A percentile compares a stretch with the other conserved stretches of the same genome.
Evolutionary conservation across 2,113 vertebrate species (phyloP).

Genomic region (Haemorhous mexicanus): DNA sequence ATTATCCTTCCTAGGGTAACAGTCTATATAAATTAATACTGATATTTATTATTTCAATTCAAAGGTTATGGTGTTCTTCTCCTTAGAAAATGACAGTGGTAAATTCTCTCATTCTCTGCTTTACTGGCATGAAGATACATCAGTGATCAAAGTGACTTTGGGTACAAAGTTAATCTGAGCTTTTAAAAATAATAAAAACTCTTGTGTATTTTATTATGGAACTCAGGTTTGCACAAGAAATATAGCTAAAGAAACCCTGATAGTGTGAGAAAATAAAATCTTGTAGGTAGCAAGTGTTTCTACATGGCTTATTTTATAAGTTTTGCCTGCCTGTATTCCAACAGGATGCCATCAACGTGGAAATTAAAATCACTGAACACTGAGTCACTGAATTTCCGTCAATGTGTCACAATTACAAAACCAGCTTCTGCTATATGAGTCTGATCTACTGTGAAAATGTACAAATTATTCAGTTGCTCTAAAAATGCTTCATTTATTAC

Average conservation of each 20-base stretch:
- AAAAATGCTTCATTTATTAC: constrained; percentile 9
- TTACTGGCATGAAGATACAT: neutral
- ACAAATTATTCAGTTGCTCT: neutral
- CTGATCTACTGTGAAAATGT: constrained; percentile 11
- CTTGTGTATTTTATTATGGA: neutral
- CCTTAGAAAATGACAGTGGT: neutral
- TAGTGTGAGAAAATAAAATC: neutral
- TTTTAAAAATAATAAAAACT: neutral
- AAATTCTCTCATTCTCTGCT: neutral
- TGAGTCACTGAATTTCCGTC: neutral
- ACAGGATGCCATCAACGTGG: neutral
- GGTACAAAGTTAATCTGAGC: neutral
- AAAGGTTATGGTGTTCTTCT: neutral
- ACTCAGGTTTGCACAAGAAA: neutral
- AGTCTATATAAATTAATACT: neutral
- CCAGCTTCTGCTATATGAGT: neutral
- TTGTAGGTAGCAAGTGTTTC: neutral
- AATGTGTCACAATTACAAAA: neutral
- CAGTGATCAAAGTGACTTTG: neutral
- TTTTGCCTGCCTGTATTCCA: neutral
- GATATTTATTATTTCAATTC: constrained; percentile 4
- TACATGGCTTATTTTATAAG: neutral
- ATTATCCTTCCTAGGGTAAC: neutral
- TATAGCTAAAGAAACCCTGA: neutral
- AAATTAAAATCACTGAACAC: constrained; percentile 3